phyloP scores from a whole-genome alignment of 2,797 vertebrate genomes.

The Alosa sapidissima region DNA sequence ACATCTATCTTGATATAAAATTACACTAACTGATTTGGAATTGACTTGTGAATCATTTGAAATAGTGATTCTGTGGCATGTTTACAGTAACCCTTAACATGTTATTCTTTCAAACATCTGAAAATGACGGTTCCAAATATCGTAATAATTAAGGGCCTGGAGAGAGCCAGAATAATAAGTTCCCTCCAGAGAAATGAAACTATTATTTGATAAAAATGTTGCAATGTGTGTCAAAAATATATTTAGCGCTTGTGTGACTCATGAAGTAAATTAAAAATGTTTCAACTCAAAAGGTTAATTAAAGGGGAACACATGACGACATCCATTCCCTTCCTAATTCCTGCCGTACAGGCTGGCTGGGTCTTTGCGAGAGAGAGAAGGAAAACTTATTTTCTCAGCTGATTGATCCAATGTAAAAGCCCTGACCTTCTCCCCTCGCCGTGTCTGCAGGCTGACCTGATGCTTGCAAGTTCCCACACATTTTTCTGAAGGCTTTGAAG shows the following conservation, averaged over 20 bases:
- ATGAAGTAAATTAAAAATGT: not conserved
- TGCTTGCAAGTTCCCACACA: slow-evolving; percentile 19
- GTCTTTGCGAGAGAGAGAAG: not conserved
- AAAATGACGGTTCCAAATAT: not conserved
- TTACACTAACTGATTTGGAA: not conserved
- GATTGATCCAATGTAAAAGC: slow-evolving; percentile 31
- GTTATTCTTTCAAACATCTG: slow-evolving; percentile 21
- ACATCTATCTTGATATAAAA: not conserved
- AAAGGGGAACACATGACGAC: not conserved
- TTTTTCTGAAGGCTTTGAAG: not conserved
- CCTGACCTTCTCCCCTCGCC: slow-evolving; percentile 31
- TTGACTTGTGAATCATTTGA: slow-evolving; percentile 14
- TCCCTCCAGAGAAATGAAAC: not conserved
- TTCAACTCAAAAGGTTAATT: slow-evolving; percentile 15
- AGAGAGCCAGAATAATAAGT: slow-evolving; percentile 9
- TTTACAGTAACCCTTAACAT: slow-evolving; percentile 19
- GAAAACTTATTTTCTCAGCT: slow-evolving; percentile 9
- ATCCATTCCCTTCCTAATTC: not conserved
- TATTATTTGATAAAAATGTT: slow-evolving; percentile 14
- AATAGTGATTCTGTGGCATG: not conserved
- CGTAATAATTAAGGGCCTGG: not conserved
- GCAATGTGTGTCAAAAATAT: slow-evolving; percentile 14
- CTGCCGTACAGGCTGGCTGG: not conserved
- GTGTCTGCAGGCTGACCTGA: slow-evolving; percentile 34
- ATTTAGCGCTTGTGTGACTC: slow-evolving; percentile 9